Evolutionary conservation across 2,797 vertebrate genomes (phyloP).

Genomic region (Sphenodon punctatus): DNA sequence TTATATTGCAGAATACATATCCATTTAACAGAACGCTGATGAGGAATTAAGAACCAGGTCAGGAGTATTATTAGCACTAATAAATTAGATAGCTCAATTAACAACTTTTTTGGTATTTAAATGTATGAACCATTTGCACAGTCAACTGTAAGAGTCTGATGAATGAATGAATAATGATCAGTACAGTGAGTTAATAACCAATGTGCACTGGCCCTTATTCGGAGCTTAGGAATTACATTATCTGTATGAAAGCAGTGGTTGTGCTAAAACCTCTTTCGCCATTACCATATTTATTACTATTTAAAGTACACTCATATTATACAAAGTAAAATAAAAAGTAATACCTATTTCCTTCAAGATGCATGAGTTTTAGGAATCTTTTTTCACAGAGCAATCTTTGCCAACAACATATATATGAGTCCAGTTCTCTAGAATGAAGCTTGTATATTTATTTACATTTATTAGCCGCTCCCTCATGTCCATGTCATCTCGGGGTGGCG

Average conservation of each 20-base stretch:
- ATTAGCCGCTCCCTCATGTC: too few relatives aligned
- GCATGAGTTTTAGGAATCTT: not conserved
- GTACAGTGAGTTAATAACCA: slow-evolving; percentile 16
- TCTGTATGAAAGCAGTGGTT: slow-evolving; percentile 23
- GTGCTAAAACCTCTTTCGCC: not conserved
- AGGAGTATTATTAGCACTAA: slow-evolving; percentile 30
- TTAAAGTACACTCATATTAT: not conserved
- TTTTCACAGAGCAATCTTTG: too few relatives aligned
- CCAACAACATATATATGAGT: too few relatives aligned
- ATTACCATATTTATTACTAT: not conserved
- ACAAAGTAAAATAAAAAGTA: slow-evolving; percentile 4
- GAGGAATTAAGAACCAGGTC: slow-evolving; percentile 44
- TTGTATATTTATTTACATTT: too few relatives aligned
- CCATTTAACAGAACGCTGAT: slow-evolving; percentile 1
- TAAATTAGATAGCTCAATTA: slow-evolving; percentile 34
- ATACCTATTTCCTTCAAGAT: not conserved
- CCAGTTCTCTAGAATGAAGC: too few relatives aligned
- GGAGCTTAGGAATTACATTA: not conserved
- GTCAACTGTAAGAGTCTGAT: slow-evolving; percentile 38
- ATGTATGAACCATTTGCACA: slow-evolving; percentile 28
- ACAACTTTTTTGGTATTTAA: slow-evolving; percentile 45
- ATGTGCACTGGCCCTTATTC: not conserved
- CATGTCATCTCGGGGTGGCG: too few relatives aligned
- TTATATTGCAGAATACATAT: not conserved
- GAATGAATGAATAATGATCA: slow-evolving; percentile 25